phyloP scores from a whole-genome alignment of 2,113 vertebrate species.

The Cyanocitta stelleri region DNA sequence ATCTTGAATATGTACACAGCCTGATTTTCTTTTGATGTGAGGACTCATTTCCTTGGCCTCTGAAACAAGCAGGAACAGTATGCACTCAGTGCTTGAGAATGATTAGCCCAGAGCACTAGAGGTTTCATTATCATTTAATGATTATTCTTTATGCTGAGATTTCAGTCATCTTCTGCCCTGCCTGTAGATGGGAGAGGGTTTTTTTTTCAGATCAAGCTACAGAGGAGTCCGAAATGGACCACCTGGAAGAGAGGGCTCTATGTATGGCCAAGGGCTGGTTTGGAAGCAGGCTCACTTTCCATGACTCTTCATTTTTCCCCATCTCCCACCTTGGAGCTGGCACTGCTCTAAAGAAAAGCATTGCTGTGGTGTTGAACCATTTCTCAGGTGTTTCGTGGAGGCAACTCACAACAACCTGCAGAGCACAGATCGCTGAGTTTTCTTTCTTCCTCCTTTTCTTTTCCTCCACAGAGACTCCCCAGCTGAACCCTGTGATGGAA shows the following conservation, averaged over 20 bases:
- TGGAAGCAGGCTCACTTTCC: neutral
- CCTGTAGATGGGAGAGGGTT: neutral
- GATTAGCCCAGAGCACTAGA: neutral
- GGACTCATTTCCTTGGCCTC: neutral
- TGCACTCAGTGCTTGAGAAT: neutral
- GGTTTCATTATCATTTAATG: neutral
- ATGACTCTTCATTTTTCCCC: neutral
- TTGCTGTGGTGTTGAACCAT: neutral
- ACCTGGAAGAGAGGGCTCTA: neutral
- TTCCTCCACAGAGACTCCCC: conserved; percentile 64
- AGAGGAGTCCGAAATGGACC: neutral
- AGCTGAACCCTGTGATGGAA: conserved; percentile 81
- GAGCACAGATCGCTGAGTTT: neutral
- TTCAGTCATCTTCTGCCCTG: neutral
- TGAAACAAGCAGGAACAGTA: neutral
- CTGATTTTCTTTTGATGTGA: neutral
- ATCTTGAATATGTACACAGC: neutral
- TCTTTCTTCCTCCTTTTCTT: neutral
- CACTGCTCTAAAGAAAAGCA: neutral
- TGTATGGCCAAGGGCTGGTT: neutral
- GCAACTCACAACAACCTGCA: neutral
- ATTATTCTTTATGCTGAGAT: neutral
- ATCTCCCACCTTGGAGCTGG: neutral
- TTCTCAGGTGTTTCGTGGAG: neutral
- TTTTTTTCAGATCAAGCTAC: neutral